Evolutionary conservation across 2,797 vertebrate species (phyloP), one percentile per base, ranked within the genome.

Genomic region (Adelosebastes latens): DNA sequence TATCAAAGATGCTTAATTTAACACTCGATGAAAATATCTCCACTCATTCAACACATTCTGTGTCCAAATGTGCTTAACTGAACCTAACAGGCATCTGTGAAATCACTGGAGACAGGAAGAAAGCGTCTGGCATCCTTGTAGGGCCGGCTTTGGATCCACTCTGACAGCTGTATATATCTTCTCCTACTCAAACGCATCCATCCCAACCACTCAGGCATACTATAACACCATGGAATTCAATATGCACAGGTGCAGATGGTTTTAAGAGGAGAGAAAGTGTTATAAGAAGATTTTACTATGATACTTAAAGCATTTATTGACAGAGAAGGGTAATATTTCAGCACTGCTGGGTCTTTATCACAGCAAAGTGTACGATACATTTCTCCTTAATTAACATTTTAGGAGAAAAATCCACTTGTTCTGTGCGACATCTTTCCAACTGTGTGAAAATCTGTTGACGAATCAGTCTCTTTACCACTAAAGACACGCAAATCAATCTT

Each of bases 81-180:
- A 75, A 81, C 56, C 73, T 14, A 72, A 81, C 56, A 79, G 61
- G 32, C 77, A 62, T 81, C 77, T 81, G 82, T 80, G 71, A 85
- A 90, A 84, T 81, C 56, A 29, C 36, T 68, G 78, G 60, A 82
- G 87, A 87, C 75, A 82, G 75, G 76, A 70, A 52, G 62, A 82
- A 76, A 85, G 56, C 32, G 56, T 80, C 79, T 83, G 77, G 75
- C 79, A 67, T 84, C 66, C 55, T 73, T 53, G 59, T 71, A 42
- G 52, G 52, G 80, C 31, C 12, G n/a, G 66, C 62, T 78, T 65
- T 56, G 84, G 76, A 91, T 90, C 66, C 68, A 60, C 71, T 81
- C 66, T 87, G 87, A 92, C 90, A 92, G 70, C 77, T 20, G 58
- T 81, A 20, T 27, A 31, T 39, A n/a, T 52, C 53, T 84, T 76